phyloP scores from a whole-genome alignment of 2,113 vertebrate species.

The Dermatemys mawii region DNA sequence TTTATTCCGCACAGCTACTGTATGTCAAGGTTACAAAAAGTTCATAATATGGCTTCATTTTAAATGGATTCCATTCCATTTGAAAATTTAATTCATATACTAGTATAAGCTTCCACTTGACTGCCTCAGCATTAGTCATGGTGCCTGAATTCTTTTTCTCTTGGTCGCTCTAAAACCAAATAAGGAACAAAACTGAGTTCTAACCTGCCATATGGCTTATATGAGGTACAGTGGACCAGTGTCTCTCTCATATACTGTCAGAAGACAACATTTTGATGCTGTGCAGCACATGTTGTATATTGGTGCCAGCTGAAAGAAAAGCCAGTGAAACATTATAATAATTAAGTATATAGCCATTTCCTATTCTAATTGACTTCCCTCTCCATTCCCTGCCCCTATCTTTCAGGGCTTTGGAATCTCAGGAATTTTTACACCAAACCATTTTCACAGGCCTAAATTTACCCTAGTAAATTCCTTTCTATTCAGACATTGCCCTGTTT shows the following conservation, averaged over 20 bases:
- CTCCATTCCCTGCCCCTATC: background rate
- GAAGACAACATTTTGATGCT: background rate
- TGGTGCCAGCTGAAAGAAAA: background rate
- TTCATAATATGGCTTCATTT: background rate
- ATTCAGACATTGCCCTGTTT: background rate
- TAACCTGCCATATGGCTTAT: conserved; percentile 2
- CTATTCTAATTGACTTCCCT: background rate
- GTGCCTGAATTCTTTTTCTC: background rate
- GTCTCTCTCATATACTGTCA: fast-evolving
- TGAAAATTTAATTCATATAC: background rate
- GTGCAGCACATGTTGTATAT: fast-evolving
- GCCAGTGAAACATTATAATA: background rate
- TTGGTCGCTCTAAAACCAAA: background rate
- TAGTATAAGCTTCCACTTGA: background rate
- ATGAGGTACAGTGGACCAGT: background rate
- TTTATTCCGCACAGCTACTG: background rate
- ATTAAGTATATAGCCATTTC: background rate
- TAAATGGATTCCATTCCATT: background rate
- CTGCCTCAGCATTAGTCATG: background rate
- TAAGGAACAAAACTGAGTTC: background rate
- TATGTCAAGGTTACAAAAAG: background rate
- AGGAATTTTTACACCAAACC: background rate
- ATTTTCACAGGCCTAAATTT: background rate
- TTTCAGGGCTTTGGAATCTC: background rate
- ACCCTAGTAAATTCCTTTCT: background rate